Percentiles rank a stretch among this genome's conserved stretches.
phyloP scores from a whole-genome alignment of 2,113 vertebrate genomes.

The Pogona vitticeps region DNA sequence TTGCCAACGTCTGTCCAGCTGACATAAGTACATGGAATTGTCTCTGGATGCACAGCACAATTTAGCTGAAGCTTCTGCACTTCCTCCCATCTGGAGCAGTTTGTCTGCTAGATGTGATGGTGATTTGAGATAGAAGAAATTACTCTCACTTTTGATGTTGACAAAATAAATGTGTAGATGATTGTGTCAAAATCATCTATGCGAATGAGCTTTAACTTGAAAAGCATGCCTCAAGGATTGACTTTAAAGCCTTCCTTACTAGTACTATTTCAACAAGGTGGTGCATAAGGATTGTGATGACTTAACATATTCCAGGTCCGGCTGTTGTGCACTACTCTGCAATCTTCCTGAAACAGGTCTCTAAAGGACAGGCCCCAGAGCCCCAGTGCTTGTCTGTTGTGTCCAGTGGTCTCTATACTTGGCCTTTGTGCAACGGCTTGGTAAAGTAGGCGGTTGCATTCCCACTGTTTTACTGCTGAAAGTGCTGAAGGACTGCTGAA shows the following conservation, averaged over 20 bases:
- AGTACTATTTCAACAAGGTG: background rate
- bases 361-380: background rate
- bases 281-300: background rate
- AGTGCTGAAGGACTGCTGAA: background rate
- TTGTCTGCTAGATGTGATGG: background rate
- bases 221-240: background rate
- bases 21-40: background rate
- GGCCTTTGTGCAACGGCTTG: background rate
- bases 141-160: background rate
- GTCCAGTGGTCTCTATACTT: background rate
- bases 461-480: background rate
- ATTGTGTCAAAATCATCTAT: conserved; percentile 11
- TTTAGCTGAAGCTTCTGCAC: background rate
- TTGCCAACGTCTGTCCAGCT: background rate
- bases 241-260: background rate
- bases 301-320: background rate
- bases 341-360: background rate
- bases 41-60: background rate
- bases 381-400: background rate
- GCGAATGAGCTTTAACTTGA: background rate
- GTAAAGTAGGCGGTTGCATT: background rate
- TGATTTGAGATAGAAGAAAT: background rate
- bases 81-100: background rate
- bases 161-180: background rate
- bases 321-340: background rate